Percentiles rank a stretch among this genome's conserved stretches.
Conservation (phyloP, 2,888 invertebrate species). For the Seira musarum region DNA sequence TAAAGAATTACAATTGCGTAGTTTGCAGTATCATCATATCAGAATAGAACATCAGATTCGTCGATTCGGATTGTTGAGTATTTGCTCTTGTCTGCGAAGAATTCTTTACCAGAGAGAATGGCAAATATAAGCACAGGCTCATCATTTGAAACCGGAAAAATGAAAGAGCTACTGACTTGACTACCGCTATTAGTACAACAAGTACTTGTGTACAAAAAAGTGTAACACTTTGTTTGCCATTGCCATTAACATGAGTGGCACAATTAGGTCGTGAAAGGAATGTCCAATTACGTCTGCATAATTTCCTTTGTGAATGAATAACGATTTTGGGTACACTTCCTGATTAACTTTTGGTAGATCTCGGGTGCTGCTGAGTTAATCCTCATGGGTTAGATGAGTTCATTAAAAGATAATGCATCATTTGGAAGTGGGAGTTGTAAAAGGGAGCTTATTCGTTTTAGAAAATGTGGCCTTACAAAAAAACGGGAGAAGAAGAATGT, state of each 20-base stretch:
- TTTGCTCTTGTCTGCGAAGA: background rate
- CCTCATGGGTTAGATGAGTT: no score
- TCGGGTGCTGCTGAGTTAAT: no score
- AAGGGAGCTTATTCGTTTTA: no score
- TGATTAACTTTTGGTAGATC: no score
- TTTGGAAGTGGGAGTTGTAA: no score
- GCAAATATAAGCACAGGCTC: background rate
- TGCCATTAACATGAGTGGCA: constrained; percentile 2
- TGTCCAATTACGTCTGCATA: constrained; percentile 4
- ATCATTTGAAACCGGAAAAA: background rate
- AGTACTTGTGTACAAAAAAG: background rate
- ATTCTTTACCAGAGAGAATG: background rate
- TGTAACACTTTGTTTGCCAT: constrained; percentile 1
- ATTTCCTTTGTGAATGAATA: background rate
- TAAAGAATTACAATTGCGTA: constrained; percentile 12
- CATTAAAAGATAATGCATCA: no score
- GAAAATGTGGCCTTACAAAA: no score
- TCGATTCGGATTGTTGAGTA: no score
- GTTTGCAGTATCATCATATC: background rate
- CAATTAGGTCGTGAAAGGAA: constrained; percentile 10
- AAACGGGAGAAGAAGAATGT: no score
- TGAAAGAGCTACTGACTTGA: background rate
- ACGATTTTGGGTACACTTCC: no score
- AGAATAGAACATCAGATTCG: background rate
- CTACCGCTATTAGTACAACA: background rate